phyloP scores from a whole-genome alignment of 2,888 invertebrate species.

The Eupelmus urozonus region DNA sequence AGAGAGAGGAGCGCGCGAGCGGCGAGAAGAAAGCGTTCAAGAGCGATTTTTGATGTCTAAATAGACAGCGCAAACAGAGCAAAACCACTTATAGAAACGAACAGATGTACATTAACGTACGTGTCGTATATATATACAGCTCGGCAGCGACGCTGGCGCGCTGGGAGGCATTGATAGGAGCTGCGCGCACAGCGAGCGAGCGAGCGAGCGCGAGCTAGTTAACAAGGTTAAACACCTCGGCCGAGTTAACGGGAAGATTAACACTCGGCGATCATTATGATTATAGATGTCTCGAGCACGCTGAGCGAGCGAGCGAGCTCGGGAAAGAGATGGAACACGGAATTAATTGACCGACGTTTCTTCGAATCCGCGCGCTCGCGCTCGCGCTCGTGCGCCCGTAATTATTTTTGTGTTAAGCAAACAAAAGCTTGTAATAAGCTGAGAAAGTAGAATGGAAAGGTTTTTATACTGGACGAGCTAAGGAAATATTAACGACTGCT shows the following conservation, averaged over 20 bases:
- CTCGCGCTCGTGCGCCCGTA: conserved; percentile 1
- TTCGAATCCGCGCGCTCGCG: conserved; percentile 28
- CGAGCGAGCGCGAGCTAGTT: conserved; percentile 66
- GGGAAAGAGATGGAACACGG: conserved; percentile 40
- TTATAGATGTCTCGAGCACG: conserved; percentile 65
- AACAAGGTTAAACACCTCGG: conserved; percentile 78
- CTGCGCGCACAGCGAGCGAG: conserved; percentile 22
- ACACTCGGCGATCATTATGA: conserved; percentile 76
- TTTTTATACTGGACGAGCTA: not conserved
- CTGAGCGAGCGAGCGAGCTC: not conserved
- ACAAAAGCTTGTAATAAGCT: conserved; percentile 33
- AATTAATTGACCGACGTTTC: conserved; percentile 55
- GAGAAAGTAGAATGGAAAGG: conserved; percentile 42
- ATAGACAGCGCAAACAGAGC: conserved; percentile 48
- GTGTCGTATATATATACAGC: not conserved
- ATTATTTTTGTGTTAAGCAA: conserved; percentile 50
- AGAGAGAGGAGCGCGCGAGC: no score
- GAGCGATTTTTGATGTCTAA: conserved; percentile 30
- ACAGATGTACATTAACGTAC: conserved; percentile 36
- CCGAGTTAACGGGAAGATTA: conserved; percentile 77
- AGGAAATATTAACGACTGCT: conserved; percentile 4
- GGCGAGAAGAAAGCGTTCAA: conserved; percentile 50
- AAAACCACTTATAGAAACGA: conserved; percentile 46
- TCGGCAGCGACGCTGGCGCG: no score
- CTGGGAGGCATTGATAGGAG: conserved; percentile 32